Percentiles rank a stretch among this genome's conserved stretches.
phyloP scores from a whole-genome alignment of 2,888 invertebrate species.

The Stenurella melanura region DNA sequence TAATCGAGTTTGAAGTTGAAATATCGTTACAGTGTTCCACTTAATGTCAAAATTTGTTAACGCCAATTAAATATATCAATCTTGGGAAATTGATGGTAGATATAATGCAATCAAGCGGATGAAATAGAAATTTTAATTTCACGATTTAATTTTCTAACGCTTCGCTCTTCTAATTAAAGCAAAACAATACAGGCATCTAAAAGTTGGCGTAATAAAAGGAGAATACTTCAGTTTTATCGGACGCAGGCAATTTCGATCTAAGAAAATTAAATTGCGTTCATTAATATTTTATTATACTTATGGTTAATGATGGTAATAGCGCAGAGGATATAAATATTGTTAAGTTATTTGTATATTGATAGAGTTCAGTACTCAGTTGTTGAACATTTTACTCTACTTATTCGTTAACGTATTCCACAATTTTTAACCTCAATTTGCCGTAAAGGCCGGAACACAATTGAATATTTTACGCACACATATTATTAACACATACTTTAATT shows the following conservation, averaged over 20 bases:
- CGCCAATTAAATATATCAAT: neutral
- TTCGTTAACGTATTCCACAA: no score
- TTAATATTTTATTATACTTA: neutral
- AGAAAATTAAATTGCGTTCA: neutral
- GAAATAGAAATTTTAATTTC: neutral
- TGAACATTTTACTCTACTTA: no score
- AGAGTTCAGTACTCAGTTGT: no score
- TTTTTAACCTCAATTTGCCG: no score
- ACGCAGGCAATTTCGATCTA: neutral
- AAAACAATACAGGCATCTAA: neutral
- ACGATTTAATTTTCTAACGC: neutral
- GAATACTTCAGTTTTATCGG: neutral
- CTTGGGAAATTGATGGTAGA: neutral
- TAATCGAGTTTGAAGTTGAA: neutral
- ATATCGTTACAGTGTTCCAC: neutral
- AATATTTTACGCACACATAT: no score
- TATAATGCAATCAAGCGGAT: neutral
- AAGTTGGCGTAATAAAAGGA: neutral
- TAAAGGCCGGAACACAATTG: no score
- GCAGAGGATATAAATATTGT: neutral
- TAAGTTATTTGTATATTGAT: no score
- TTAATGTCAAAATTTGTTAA: conserved; percentile 7
- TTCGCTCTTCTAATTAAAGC: neutral
- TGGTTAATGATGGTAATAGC: neutral
- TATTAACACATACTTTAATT: no score